Base-by-base conservation (phyloP, 2,888 invertebrate genomes). In the Siphlonurus alternatus region DNA sequence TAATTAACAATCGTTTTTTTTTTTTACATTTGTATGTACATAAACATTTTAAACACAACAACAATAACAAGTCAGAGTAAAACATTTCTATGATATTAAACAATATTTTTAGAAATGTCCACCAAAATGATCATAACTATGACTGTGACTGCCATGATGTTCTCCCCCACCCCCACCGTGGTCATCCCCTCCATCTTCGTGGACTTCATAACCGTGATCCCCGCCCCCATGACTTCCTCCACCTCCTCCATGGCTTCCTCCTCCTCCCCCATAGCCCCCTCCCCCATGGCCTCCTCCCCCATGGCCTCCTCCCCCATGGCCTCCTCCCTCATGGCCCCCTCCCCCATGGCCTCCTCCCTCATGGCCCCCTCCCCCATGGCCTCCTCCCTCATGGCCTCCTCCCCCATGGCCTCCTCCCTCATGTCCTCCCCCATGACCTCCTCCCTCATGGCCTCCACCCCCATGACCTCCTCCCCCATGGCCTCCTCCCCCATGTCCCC, bases 381-480 rank as follows among this genome's bases (percentile, higher is more conserved):
- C 60, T 18, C 60, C 60, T 38, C 38, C 38, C n/a, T n/a, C n/a
- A 53, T 53, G 24, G n/a, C 64, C 64, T 1, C 63, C 63, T 2
- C 64, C 64, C 19, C 65, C 65, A 24, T n/a, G n/a, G n/a, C n/a
- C n/a, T n/a, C 60, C 59, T 3, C 64, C 66, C 5, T 59, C 38
- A 61, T 64, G 61, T 38, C 38, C 38, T 38, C 7, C 5, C 5
- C 7, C 5, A 15, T 38, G 38, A 38, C 38, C 38, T n/a, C 69
- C 70, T 62, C 72, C 72, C 38, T 20, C 23, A 53, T 53, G 24
- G n/a, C 64, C 64, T 1, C 63, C 63, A 5, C 64, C 64, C 19
- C 65, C 65, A 24, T 25, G 61, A 2, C 60, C 63, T 1, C 51
- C 38, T 2, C 23, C 61, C 51, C 60, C 51, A 15, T 53, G 25